phyloP scores from a whole-genome alignment of 2,113 vertebrate genomes.

The Myotis yumanensis region DNA sequence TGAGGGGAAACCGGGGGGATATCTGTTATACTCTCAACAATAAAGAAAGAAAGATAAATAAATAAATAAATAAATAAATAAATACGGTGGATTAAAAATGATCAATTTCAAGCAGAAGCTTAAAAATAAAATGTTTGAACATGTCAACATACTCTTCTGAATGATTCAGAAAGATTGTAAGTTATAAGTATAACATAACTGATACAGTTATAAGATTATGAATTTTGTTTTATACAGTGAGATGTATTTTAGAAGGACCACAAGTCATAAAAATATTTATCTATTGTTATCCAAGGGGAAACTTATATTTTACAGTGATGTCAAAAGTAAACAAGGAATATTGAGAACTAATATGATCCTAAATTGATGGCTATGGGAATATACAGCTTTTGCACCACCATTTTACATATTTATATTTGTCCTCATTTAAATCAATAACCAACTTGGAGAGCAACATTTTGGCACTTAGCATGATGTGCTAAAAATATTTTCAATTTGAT shows the following conservation, averaged over 20 bases:
- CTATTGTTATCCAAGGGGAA: not conserved
- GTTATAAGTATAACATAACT: not conserved
- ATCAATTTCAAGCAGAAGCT: not conserved
- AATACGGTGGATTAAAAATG: not conserved
- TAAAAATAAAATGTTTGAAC: not conserved
- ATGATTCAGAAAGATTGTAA: not conserved
- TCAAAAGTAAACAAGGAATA: not conserved
- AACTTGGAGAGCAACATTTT: not conserved
- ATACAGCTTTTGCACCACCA: not conserved
- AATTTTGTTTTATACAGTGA: not conserved
- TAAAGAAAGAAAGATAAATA: too few species aligned
- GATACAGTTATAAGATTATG: not conserved
- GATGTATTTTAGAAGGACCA: not conserved
- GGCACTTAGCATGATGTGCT: not conserved
- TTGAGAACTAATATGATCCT: not conserved
- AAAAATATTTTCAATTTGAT: not conserved
- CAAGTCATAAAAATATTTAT: not conserved
- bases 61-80: too few species aligned
- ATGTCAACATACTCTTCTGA: not conserved
- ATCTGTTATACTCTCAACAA: too few species aligned
- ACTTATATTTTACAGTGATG: not conserved
- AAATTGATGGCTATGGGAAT: not conserved
- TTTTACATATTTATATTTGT: not conserved
- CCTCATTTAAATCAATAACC: not conserved
- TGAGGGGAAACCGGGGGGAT: too few species aligned